Evolutionary conservation across 2,888 invertebrate species (phyloP).

Genomic region (Ormyrus nitidulus): DNA sequence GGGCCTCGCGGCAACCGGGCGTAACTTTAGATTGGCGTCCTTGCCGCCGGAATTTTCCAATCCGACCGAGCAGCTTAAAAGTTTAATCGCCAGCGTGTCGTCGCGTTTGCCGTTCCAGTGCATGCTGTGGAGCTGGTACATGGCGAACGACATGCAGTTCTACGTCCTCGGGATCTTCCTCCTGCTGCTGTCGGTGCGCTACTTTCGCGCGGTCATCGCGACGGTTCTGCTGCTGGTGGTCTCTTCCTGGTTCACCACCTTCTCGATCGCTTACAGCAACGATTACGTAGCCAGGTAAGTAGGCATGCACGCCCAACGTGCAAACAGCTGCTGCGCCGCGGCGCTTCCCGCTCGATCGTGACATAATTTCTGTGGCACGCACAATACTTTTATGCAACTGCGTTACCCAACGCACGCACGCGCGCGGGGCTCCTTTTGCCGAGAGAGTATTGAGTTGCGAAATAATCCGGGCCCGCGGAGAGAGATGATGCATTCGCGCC

Average conservation of each 20-base stretch:
- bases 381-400: conserved; percentile 23
- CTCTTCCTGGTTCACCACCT: conserved; percentile 86
- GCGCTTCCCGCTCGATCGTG: conserved; percentile 35
- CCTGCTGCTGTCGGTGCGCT: conserved; percentile 72
- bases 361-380: conserved; percentile 31
- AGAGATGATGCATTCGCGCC: too few relatives aligned
- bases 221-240: conserved; percentile 80
- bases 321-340: too few relatives aligned
- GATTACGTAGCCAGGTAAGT: conserved; percentile 79
- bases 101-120: conserved; percentile 68
- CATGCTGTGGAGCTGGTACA: conserved; percentile 76
- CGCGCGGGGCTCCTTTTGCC: too few relatives aligned
- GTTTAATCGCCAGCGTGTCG: not conserved
- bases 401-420: conserved; percentile 24
- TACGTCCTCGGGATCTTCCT: conserved; percentile 74
- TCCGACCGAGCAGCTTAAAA: not conserved
- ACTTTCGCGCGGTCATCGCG: conserved; percentile 80
- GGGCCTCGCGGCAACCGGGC: too few relatives aligned
- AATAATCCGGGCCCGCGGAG: too few relatives aligned
- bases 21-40: not conserved
- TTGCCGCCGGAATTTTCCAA: conserved; percentile 5
- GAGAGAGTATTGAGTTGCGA: too few relatives aligned
- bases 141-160: conserved; percentile 76
- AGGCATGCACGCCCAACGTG: too few relatives aligned
- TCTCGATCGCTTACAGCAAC: conserved; percentile 84